A percentile compares a stretch with the other conserved stretches of the same genome.
Evolutionary conservation across 1,140 invertebrate species (phyloP).

Genomic region (Pararge aegeria): DNA sequence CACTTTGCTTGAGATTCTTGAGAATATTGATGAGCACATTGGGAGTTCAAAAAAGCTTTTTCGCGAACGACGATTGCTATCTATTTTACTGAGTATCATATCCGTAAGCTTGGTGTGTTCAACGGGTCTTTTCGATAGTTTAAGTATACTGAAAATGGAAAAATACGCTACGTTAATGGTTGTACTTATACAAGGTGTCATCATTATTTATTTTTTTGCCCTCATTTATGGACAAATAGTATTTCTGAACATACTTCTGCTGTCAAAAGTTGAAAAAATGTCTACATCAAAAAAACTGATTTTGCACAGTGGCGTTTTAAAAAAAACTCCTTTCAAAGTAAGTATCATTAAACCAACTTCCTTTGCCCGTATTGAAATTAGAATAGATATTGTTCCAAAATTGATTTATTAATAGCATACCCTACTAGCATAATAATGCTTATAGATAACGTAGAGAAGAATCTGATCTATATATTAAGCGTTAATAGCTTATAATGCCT

Average conservation of each 20-base stretch:
- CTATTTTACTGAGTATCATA: conserved; percentile 34
- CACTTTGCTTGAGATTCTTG: conserved; percentile 43
- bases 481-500: too few relatives aligned
- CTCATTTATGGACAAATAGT: conserved; percentile 45
- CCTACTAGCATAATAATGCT: too few relatives aligned
- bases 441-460: too few relatives aligned
- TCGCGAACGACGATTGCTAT: conserved; percentile 29
- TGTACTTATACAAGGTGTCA: conserved; percentile 47
- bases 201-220: conserved; percentile 38
- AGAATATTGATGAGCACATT: conserved; percentile 45
- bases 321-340: conserved; percentile 38
- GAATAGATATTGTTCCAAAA: too few relatives aligned
- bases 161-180: conserved; percentile 40
- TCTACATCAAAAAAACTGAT: conserved; percentile 24
- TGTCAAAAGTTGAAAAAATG: conserved; percentile 33
- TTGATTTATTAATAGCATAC: too few relatives aligned
- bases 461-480: too few relatives aligned
- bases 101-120: conserved; percentile 28
- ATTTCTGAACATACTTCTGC: conserved; percentile 41
- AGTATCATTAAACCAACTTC: conserved; percentile 15
- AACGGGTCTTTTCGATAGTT: conserved; percentile 35
- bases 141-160: conserved; percentile 35
- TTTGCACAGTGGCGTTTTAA: conserved; percentile 26
- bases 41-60: conserved; percentile 32
- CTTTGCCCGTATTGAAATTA: too few relatives aligned